Evolutionary conservation across 2,797 vertebrate species (phyloP).

Genomic region (Cossypha heuglini): DNA sequence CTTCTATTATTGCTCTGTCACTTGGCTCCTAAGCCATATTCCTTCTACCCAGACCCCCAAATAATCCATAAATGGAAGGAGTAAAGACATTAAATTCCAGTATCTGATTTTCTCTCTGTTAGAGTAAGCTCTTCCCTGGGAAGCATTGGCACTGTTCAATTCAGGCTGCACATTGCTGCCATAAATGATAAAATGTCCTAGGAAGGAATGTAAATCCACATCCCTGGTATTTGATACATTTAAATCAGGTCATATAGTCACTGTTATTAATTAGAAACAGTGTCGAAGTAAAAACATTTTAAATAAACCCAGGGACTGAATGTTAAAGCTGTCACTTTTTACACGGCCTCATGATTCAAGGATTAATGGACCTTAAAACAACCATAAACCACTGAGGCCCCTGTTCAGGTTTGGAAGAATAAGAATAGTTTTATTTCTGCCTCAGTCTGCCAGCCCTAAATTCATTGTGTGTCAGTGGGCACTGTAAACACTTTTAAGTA

Average conservation of each 20-base stretch:
- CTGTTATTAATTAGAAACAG: slow-evolving; percentile 75
- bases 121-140: neutral
- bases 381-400: slow-evolving; percentile 76
- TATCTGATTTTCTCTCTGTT: neutral
- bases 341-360: slow-evolving; percentile 79
- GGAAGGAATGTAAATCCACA: neutral
- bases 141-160: neutral
- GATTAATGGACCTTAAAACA: slow-evolving; percentile 82
- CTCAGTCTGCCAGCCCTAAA: slow-evolving; percentile 65
- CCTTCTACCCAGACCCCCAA: neutral
- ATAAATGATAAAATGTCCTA: slow-evolving; percentile 1
- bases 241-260: slow-evolving; percentile 60
- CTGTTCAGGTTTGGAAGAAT: slow-evolving; percentile 68
- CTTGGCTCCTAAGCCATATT: neutral
- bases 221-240: slow-evolving; percentile 40
- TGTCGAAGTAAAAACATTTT: slow-evolving; percentile 73
- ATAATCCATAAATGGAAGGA: slow-evolving; percentile 22
- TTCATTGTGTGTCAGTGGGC: slow-evolving; percentile 72
- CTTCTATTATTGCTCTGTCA: neutral
- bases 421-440: slow-evolving; percentile 68
- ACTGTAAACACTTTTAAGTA: slow-evolving; percentile 80
- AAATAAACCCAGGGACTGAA: slow-evolving; percentile 72
- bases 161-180: neutral
- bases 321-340: slow-evolving; percentile 79
- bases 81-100: neutral